Conservation (phyloP, 2,113 vertebrate species). For the Trematocara macrostoma region DNA sequence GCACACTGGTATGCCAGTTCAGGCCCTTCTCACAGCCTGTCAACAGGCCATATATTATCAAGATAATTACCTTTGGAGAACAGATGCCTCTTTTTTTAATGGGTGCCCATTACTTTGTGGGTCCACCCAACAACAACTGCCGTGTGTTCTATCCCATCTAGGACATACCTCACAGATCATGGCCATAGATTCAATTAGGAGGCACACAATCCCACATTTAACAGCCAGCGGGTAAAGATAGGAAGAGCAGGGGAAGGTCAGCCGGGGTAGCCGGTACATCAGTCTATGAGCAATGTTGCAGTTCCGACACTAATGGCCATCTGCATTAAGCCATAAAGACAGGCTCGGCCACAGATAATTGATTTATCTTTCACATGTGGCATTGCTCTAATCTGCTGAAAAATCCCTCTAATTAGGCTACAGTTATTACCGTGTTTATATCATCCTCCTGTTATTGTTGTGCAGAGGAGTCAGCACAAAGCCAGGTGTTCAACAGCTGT, state of each 20-base stretch:
- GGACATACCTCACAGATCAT: slow-evolving; percentile 25
- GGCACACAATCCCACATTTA: slow-evolving; percentile 37
- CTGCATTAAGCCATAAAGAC: slow-evolving; percentile 4
- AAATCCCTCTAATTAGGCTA: slow-evolving; percentile 25
- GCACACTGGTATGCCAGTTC: slow-evolving; percentile 21
- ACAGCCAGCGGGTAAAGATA: neutral
- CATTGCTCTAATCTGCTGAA: neutral
- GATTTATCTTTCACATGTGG: neutral
- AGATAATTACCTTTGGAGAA: slow-evolving; percentile 58
- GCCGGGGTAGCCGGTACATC: neutral
- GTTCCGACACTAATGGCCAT: neutral
- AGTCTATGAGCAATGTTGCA: slow-evolving; percentile 3
- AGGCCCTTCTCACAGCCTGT: slow-evolving; percentile 44
- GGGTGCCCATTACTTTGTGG: slow-evolving; percentile 16
- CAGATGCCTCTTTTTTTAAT: slow-evolving; percentile 40
- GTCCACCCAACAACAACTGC: slow-evolving; percentile 5
- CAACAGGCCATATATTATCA: slow-evolving; percentile 58
- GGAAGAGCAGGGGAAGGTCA: slow-evolving; percentile 13
- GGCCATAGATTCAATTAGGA: slow-evolving; percentile 24
- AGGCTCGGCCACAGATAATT: neutral
- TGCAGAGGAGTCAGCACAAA: slow-evolving; percentile 33
- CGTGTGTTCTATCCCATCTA: slow-evolving; percentile 14
- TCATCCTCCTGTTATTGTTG: slow-evolving; percentile 1
- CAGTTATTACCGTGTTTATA: neutral
- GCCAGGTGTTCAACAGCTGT: slow-evolving; percentile 68